These are phyloP conservation scores for Meta bourneti DNA, from an alignment of 2,888 invertebrate genomes.

Conservation along the genomic window DNA sequence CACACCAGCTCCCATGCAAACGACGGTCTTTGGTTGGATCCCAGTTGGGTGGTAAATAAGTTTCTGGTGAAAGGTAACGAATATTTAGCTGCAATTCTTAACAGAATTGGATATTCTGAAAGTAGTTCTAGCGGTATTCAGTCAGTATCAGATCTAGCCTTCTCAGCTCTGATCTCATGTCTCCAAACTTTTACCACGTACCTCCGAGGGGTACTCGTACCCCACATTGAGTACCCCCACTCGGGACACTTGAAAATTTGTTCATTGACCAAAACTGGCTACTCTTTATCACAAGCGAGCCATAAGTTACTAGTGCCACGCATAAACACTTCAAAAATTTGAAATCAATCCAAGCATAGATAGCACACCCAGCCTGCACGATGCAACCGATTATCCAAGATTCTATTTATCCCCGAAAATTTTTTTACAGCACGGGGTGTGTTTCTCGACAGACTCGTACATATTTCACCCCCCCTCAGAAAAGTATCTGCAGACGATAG, in stretches of 20 bases:
- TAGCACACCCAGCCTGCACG: background rate
- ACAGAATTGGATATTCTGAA: too few relatives aligned
- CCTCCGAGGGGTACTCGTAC: background rate
- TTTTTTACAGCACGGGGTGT: constrained; percentile 8
- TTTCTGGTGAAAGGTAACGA: too few relatives aligned
- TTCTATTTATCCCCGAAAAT: constrained; percentile 40
- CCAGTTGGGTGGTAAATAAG: too few relatives aligned
- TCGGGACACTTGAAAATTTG: background rate
- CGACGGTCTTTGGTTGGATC: too few relatives aligned
- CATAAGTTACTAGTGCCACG: background rate
- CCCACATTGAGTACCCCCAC: background rate
- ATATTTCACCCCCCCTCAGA: constrained; percentile 49
- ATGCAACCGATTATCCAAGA: constrained; percentile 43
- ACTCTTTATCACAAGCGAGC: background rate
- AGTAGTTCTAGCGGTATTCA: too few relatives aligned
- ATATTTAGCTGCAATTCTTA: too few relatives aligned
- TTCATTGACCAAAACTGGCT: background rate
- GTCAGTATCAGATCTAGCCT: too few relatives aligned
- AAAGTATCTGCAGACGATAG: constrained; percentile 60
- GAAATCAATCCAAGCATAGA: background rate
- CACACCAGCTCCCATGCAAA: too few relatives aligned
- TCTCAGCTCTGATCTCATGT: too few relatives aligned
- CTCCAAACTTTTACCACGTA: too few relatives aligned
- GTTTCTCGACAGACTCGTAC: constrained; percentile 2
- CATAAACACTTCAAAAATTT: background rate